Percentiles rank a stretch among this genome's conserved stretches.
These are phyloP conservation scores for Leptarthrus brevirostris DNA, from an alignment of 2,888 invertebrate species.

Conservation along the genomic window DNA sequence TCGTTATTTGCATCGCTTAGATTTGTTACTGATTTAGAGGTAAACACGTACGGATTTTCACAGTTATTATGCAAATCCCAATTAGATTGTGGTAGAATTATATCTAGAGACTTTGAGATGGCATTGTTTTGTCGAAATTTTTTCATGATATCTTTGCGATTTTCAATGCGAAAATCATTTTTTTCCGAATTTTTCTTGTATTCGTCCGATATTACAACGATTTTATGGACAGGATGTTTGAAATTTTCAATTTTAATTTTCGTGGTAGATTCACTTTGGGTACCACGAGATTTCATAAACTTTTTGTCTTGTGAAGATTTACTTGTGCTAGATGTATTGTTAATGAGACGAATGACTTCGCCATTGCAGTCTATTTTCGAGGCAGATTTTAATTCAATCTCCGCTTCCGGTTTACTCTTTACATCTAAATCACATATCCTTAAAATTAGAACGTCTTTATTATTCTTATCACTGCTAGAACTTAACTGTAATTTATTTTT, in stretches of 20 bases:
- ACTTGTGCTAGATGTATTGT: slow-evolving; percentile 8
- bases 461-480: slow-evolving; percentile 49
- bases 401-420: slow-evolving; percentile 49
- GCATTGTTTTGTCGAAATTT: slow-evolving; percentile 46
- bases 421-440: slow-evolving; percentile 55
- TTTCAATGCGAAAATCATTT: slow-evolving; percentile 45
- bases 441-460: slow-evolving; percentile 55
- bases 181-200: slow-evolving; percentile 52
- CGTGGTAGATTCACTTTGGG: slow-evolving; percentile 1
- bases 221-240: slow-evolving; percentile 38
- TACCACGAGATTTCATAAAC: slow-evolving; percentile 11
- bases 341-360: slow-evolving; percentile 9
- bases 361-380: slow-evolving; percentile 13
- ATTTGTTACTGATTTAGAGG: slow-evolving; percentile 53
- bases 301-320: not conserved
- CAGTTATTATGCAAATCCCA: slow-evolving; percentile 14
- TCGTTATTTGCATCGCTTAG: slow-evolving; percentile 35
- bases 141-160: slow-evolving; percentile 49
- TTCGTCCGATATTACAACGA: slow-evolving; percentile 53
- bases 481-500: slow-evolving; percentile 50
- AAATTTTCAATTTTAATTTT: slow-evolving; percentile 10
- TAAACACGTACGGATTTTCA: slow-evolving; percentile 13
- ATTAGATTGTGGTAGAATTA: slow-evolving; percentile 41
- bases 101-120: slow-evolving; percentile 53
- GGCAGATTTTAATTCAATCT: slow-evolving; percentile 48